These are phyloP conservation scores for Caenorhabditis sp. DNA, from an alignment of 2,888 invertebrate species.

Conservation along the genomic window DNA sequence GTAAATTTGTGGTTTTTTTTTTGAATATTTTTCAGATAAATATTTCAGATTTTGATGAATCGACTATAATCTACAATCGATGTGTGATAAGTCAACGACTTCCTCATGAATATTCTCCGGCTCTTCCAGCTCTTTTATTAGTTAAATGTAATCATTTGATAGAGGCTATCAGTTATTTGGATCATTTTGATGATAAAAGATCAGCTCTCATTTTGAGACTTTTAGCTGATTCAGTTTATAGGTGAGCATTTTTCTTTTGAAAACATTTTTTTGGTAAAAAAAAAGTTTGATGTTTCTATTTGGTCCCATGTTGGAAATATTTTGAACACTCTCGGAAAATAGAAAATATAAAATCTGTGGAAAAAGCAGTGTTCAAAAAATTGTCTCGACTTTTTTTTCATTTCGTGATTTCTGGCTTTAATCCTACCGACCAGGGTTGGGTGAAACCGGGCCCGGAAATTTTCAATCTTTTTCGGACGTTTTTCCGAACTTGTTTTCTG, in stretches of 20 bases:
- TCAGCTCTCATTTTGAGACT: constrained; percentile 37
- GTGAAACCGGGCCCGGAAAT: too few relatives aligned
- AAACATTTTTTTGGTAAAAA: not conserved
- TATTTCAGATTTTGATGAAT: constrained; percentile 18
- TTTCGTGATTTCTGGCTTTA: too few relatives aligned
- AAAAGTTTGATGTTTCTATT: not conserved
- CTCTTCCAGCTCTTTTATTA: constrained; percentile 44
- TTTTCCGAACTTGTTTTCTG: too few relatives aligned
- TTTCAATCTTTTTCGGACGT: too few relatives aligned
- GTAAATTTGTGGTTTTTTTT: not conserved
- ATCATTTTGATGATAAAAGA: constrained; percentile 45
- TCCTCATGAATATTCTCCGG: constrained; percentile 43
- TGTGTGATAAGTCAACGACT: constrained; percentile 24
- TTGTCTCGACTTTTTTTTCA: too few relatives aligned
- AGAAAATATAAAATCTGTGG: too few relatives aligned
- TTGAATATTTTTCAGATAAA: not conserved
- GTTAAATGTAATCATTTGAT: constrained; percentile 33
- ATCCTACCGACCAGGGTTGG: too few relatives aligned
- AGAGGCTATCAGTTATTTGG: constrained; percentile 44
- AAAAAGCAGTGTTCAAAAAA: too few relatives aligned
- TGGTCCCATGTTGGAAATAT: too few relatives aligned
- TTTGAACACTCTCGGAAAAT: too few relatives aligned
- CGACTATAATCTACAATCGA: constrained; percentile 19
- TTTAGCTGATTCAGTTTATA: constrained; percentile 34
- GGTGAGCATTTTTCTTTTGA: constrained; percentile 9